These are phyloP conservation scores for Siniperca chuatsi DNA, from an alignment of 2,113 vertebrate species.

Conservation along the genomic window DNA sequence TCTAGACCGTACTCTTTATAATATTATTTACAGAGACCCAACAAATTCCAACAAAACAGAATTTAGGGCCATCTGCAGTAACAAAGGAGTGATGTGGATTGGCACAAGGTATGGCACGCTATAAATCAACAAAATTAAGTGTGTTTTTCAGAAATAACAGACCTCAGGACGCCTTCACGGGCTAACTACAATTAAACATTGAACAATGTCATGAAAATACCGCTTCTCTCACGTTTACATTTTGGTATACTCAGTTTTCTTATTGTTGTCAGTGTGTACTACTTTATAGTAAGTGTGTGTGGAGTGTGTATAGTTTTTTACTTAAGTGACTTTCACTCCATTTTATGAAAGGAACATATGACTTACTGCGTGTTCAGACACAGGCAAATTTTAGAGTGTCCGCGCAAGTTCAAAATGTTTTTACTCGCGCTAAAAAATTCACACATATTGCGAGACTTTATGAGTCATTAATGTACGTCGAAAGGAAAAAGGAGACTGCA, in stretches of 20 bases:
- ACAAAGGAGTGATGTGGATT: conserved; percentile 9
- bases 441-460: too few species aligned
- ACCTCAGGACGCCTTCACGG: background rate
- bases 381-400: background rate
- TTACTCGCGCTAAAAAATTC: too few species aligned
- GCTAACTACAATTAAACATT: background rate
- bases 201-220: background rate
- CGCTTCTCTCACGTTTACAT: too few species aligned
- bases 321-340: background rate
- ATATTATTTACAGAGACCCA: too few species aligned
- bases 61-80: conserved; percentile 10
- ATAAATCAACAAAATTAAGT: background rate
- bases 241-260: background rate
- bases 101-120: background rate
- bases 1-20: too few species aligned
- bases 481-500: too few species aligned
- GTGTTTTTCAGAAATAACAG: too few species aligned
- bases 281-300: background rate
- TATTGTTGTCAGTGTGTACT: background rate
- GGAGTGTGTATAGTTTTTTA: background rate
- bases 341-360: background rate
- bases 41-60: too few species aligned
- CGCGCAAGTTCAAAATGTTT: too few species aligned
- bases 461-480: too few species aligned
- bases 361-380: background rate